Base-by-base conservation (phyloP, 2,113 vertebrate genomes). In the Scomber japonicus region DNA sequence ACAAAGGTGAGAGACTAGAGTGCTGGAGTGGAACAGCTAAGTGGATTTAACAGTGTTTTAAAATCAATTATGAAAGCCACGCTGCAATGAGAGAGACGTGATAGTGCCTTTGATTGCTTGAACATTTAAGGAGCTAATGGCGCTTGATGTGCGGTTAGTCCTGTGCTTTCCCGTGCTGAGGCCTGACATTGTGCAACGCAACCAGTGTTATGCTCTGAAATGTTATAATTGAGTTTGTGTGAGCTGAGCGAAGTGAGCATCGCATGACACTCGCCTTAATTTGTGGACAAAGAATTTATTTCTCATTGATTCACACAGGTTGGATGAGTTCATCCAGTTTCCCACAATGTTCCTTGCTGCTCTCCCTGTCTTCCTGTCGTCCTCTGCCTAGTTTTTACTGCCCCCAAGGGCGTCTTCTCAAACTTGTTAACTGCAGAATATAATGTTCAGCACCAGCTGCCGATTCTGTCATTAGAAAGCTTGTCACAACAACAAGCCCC, bases 1-100 rank as follows among this genome's bases (percentile, higher is more conserved):
- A 61, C 8, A 7, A 57, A 30, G 30, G 53, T 64, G 14, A 75
- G 51, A 80, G 46, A 57, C 63, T 2, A 21, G 50, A 73, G 68
- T 71, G 57, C 49, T 44, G 0, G 12, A 54, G 70, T 55, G 71
- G 50, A 66, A 56, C 69, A 7, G 50, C 85, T 83, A 82, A 91
- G 75, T 92, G 83, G 70, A 88, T 87, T 82, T 83, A 70, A 53
- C 27, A 50, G 69, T 45, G 44, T 55, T 82, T 83, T 75, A 78
- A 89, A 91, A 75, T 85, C 71, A 69, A 74, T 89, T 83, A 55
- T 4, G 24, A 55, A 73, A 63, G 61, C 48, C 31, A 27, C 4
- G 53, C 40, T 10, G 40, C 54, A 63, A 3, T 54, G 5, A 48
- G 19, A 78, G 45, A 15, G 55, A 70, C 67, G n/a, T 59, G 13